Evolutionary conservation across 30 jellyfish, hydroid and myxozoan species (phyloP), one percentile per base, ranked within the genome.

Genomic region (Sanderia malayensis): DNA sequence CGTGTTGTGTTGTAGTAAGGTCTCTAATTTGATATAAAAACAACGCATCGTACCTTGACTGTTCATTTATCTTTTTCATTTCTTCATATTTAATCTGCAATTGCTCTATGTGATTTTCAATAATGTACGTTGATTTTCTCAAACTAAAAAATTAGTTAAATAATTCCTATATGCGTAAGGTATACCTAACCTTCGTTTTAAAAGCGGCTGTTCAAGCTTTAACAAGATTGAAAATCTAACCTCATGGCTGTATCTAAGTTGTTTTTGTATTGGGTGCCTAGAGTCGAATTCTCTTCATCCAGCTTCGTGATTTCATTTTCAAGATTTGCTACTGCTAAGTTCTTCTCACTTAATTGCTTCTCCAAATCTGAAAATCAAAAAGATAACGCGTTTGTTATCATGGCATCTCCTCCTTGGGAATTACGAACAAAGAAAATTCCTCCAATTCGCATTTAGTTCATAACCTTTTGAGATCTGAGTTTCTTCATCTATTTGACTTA

Each of bases 401-500:
- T n/a, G n/a, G n/a, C n/a, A n/a, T n/a, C n/a, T n/a, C n/a, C n/a
- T n/a, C n/a, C n/a, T n/a, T n/a, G n/a, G n/a, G n/a, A n/a, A n/a
- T n/a, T n/a, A n/a, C n/a, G n/a, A n/a, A n/a, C n/a, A n/a, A n/a
- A n/a, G n/a, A n/a, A n/a, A n/a, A n/a, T n/a, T n/a, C n/a, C n/a
- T n/a, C n/a, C n/a, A n/a, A n/a, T n/a, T n/a, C n/a, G n/a, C n/a
- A n/a, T n/a, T n/a, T n/a, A n/a, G 52, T 18, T 4, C 64, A 19
- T 49, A 2, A 49, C 87, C 87, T 18, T 59, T 68, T 4, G 64
- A 24, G 1, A 61, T 34, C 29, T 76, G 87, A 19, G 24, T 62
- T 61, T 76, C 87, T 46, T 76, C 87, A 10, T 61, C 79, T 2
- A 61, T 46, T 31, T 76, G 79, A 31, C 73, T 47, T 3, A 76